A percentile compares a stretch with the other conserved stretches of the same genome.
Conservation (phyloP, 92 coral and sea anemone species). For the Pocillopora meandrina region DNA sequence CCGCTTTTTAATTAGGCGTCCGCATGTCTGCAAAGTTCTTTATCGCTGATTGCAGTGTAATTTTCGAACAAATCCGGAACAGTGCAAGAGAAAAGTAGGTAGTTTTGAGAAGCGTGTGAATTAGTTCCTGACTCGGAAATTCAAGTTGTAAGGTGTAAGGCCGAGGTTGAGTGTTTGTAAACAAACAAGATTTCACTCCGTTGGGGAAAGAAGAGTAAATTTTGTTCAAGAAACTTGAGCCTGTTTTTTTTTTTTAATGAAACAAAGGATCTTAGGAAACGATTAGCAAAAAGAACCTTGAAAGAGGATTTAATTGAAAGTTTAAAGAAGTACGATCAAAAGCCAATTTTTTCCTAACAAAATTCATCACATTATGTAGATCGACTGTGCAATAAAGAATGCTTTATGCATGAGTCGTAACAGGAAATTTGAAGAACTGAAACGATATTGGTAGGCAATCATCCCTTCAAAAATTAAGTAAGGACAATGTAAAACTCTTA, state of each 20-base stretch:
- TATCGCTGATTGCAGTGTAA: neutral
- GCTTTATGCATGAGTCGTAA: too few relatives aligned
- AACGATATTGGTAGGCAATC: too few relatives aligned
- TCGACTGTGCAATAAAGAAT: too few relatives aligned
- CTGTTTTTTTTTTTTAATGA: neutral
- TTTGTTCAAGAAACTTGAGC: neutral
- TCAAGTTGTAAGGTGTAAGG: neutral
- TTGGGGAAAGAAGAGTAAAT: neutral
- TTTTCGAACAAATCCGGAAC: neutral
- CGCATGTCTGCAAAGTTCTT: neutral
- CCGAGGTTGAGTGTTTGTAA: neutral
- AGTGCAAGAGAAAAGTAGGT: neutral
- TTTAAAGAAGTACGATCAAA: too few relatives aligned
- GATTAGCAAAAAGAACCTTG: slow-evolving; percentile 1
- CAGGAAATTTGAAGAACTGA: too few relatives aligned
- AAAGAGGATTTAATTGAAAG: neutral
- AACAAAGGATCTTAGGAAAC: slow-evolving; percentile 14
- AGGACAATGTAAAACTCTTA: neutral
- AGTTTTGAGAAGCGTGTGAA: neutral
- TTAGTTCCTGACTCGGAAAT: neutral
- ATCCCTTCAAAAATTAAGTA: too few relatives aligned
- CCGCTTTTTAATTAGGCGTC: slow-evolving; percentile 17
- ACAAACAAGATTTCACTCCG: neutral
- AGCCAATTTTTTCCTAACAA: too few relatives aligned
- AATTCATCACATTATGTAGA: too few relatives aligned